Evolutionary conservation across 2,113 vertebrate genomes (phyloP).

Genomic region (Isurus oxyrinchus): DNA sequence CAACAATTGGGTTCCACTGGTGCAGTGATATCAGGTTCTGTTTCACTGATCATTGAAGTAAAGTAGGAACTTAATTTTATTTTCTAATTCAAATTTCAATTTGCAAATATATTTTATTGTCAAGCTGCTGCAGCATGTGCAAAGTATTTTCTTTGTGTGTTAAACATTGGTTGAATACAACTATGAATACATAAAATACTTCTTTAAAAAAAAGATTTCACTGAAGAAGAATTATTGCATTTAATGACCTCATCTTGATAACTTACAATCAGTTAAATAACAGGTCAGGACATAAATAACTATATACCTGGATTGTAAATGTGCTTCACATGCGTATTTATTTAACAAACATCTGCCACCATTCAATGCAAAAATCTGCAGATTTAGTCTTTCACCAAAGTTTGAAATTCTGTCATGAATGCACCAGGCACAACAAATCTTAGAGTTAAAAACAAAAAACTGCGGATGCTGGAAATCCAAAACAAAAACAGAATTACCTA

Average conservation of each 20-base stretch:
- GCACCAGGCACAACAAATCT: neutral
- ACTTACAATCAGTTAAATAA: neutral
- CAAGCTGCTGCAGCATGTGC: neutral
- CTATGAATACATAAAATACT: neutral
- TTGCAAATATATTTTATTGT: neutral
- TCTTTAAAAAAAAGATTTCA: neutral
- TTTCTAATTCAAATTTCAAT: conserved; percentile 27
- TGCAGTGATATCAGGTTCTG: neutral
- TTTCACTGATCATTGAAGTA: neutral
- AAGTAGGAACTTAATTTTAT: conserved; percentile 3
- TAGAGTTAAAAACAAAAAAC: too few species aligned
- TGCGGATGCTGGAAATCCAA: too few species aligned
- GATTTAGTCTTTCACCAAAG: neutral
- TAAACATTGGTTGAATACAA: neutral
- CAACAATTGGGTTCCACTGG: neutral
- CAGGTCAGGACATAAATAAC: neutral
- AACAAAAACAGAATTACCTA: too few species aligned
- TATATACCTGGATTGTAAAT: neutral
- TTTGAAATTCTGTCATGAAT: neutral
- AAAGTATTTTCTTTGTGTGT: neutral
- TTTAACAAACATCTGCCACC: neutral
- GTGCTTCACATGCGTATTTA: neutral
- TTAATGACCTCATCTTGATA: neutral
- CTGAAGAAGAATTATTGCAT: neutral
- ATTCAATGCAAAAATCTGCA: neutral